Conservation (phyloP, 2,888 invertebrate genomes). For the Callyntrura guangdongensis region DNA sequence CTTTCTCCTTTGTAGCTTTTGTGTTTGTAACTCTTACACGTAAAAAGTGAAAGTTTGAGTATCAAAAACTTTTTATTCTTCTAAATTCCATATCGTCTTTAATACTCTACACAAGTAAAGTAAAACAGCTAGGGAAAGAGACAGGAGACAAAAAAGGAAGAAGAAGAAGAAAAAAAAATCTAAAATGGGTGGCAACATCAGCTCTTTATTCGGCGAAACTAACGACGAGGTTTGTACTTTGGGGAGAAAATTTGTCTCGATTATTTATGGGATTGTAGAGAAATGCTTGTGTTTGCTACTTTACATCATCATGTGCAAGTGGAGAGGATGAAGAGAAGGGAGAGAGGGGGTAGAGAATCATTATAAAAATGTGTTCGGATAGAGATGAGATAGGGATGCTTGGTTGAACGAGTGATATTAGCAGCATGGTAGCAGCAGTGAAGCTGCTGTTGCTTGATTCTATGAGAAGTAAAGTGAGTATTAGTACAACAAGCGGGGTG, state of each 20-base stretch:
- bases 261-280: slow-evolving; percentile 58
- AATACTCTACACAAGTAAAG: slow-evolving; percentile 20
- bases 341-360: slow-evolving; percentile 14
- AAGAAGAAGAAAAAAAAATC: slow-evolving; percentile 17
- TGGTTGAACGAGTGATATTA: background rate
- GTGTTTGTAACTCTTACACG: background rate
- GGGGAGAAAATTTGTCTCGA: slow-evolving; percentile 54
- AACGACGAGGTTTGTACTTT: slow-evolving; percentile 45
- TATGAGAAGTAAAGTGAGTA: slow-evolving; percentile 18
- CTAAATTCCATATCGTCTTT: slow-evolving; percentile 35
- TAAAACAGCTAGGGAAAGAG: background rate
- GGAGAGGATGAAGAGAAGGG: slow-evolving; percentile 10
- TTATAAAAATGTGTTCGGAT: slow-evolving; percentile 42
- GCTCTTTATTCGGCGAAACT: slow-evolving; percentile 35
- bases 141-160: slow-evolving; percentile 13
- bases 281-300: slow-evolving; percentile 56
- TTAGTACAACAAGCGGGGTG: slow-evolving; percentile 25
- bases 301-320: slow-evolving; percentile 38
- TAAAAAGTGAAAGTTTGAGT: slow-evolving; percentile 21
- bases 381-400: background rate
- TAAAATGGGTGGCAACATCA: slow-evolving; percentile 58
- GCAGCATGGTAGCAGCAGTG: background rate
- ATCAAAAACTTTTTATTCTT: slow-evolving; percentile 19
- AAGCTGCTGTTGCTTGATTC: background rate
- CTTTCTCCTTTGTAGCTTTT: slow-evolving; percentile 5